Conservation (phyloP, 2,797 vertebrate species). For the Sebastes miniatus region DNA sequence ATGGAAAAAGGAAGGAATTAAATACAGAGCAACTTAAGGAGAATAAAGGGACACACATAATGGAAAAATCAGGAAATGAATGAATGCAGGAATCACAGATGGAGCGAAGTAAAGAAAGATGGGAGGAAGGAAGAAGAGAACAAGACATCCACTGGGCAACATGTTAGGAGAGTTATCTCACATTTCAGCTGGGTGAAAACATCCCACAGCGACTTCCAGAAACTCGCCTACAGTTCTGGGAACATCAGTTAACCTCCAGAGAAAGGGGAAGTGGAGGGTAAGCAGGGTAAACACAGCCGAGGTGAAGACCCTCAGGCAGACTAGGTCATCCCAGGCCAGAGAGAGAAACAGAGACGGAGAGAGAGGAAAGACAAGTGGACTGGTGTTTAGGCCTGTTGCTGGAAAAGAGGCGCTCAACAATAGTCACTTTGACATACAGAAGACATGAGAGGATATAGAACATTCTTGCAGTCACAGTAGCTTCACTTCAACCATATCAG, state of each 20-base stretch:
- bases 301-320: slow-evolving; percentile 36
- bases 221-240: background rate
- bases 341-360: background rate
- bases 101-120: background rate
- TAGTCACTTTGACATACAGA: slow-evolving; percentile 55
- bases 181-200: slow-evolving; percentile 4
- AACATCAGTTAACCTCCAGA: background rate
- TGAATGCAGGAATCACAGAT: background rate
- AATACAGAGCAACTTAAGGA: background rate
- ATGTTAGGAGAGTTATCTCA: background rate
- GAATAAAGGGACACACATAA: background rate
- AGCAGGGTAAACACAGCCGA: slow-evolving; percentile 32
- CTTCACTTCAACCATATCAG: background rate
- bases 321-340: slow-evolving; percentile 28
- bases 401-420: slow-evolving; percentile 66
- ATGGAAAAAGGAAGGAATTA: background rate
- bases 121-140: background rate
- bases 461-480: slow-evolving; percentile 8
- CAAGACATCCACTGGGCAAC: background rate
- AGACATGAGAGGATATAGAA: slow-evolving; percentile 2
- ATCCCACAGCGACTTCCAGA: slow-evolving; percentile 12
- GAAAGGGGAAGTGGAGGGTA: slow-evolving; percentile 29
- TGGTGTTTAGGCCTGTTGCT: slow-evolving; percentile 70
- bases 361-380: slow-evolving; percentile 38
- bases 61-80: background rate